Conservation (phyloP, 2,888 invertebrate species). For the Ennomos fuscantarius region DNA sequence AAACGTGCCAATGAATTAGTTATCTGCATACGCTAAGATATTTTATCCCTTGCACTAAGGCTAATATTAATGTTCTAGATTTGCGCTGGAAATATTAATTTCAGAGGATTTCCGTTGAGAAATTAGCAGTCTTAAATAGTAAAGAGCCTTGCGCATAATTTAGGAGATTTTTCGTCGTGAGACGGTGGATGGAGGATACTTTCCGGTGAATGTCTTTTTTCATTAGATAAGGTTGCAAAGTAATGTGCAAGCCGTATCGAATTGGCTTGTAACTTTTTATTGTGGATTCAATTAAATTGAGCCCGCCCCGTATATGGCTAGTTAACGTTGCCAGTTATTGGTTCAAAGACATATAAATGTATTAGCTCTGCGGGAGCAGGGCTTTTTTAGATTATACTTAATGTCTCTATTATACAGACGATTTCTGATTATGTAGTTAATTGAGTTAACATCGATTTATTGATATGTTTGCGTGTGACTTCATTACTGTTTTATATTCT, state of each 20-base stretch:
- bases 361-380: constrained; percentile 17
- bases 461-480: neutral
- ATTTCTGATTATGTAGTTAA: constrained; percentile 17
- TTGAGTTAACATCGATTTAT: constrained; percentile 16
- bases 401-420: constrained; percentile 24
- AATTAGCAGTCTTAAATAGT: no score
- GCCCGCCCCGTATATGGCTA: constrained; percentile 15
- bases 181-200: no score
- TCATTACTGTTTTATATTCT: no score
- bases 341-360: constrained; percentile 19
- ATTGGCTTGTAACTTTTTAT: constrained; percentile 16
- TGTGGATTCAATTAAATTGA: constrained; percentile 12
- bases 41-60: constrained; percentile 18
- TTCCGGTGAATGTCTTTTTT: no score
- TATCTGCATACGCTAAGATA: constrained; percentile 10
- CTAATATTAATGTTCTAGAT: constrained; percentile 21
- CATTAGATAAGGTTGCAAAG: no score
- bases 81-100: constrained; percentile 4
- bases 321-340: constrained; percentile 17
- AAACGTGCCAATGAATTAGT: constrained; percentile 20
- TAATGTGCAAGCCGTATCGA: neutral
- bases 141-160: no score
- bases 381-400: constrained; percentile 14
- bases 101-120: constrained; percentile 11
- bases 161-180: no score